Base-by-base conservation (phyloP, 2,797 vertebrate species). In the Xenopus petersii region DNA sequence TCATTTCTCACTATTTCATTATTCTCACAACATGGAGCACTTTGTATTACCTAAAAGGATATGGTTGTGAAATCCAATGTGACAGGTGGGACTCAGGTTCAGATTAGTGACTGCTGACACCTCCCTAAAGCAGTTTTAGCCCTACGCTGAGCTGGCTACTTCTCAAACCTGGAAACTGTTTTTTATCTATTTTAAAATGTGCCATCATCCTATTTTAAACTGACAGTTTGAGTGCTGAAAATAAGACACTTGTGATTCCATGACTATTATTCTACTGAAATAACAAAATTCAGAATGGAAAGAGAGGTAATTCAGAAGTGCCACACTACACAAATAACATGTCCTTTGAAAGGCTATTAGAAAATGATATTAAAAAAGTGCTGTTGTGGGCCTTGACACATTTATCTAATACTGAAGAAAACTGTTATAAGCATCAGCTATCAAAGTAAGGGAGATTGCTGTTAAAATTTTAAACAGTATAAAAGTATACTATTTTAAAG, bases 81-180 rank as follows among this genome's bases (percentile, higher is more conserved):
- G 67, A 69, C 67, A 69, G 54, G 67, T 69, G 51, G 30, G 30
- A 21, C 30, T 69, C 55, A 42, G 51, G 15, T 13, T 42, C 51
- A 42, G 55, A 16, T 55, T 59, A 59, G 67, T 9, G 33, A 11
- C 51, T 69, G 54, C 67, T 58, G 67, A 69, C 30, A 69, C 54
- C 59, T 69, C 33, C 67, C 67, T 69, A 26, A 12, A 69, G 67
- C 55, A 21, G 54, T 69, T 69, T 69, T 42, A 69, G 30, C n/a
- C 67, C 33, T 59, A 10, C 33, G 33, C 30, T 42, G n/a, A 69
- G 30, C 36, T 46, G 67, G 16, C 16, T 42, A 42, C 33, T 58
- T 58, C 33, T 58, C 33, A n/a, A 68, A 58, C 33, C 15, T n/a
- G 9, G 66, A n/a, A 56, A 55, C 10, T 5, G 5, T 56, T 15